A percentile compares a stretch with the other conserved stretches of the same genome.
These are phyloP conservation scores for Musca vetustissima DNA, from an alignment of 1,140 invertebrate genomes.

Conservation along the genomic window DNA sequence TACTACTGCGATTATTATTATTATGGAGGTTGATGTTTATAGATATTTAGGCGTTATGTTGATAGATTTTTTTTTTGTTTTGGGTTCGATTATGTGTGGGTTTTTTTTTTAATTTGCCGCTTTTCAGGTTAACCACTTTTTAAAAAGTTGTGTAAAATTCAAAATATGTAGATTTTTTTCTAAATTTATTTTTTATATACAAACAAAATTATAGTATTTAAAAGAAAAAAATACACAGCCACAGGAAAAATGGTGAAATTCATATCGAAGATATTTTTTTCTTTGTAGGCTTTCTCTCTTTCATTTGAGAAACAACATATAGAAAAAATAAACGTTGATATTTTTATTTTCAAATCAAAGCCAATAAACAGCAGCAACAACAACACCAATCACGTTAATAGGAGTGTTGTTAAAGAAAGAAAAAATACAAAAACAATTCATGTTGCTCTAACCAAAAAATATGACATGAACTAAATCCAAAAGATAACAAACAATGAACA, in stretches of 20 bases:
- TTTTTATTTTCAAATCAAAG: background rate
- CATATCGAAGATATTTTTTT: conserved; percentile 1
- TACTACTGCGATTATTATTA: no score
- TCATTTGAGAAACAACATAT: background rate
- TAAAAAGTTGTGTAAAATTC: background rate
- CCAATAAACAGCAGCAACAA: conserved; percentile 1
- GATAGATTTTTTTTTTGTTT: conserved; percentile 15
- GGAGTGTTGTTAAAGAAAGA: background rate
- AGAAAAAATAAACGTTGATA: conserved; percentile 1
- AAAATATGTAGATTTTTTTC: no score
- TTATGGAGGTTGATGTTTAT: conserved; percentile 1
- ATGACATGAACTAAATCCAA: conserved; percentile 22
- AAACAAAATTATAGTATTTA: no score
- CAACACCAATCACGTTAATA: conserved; percentile 5
- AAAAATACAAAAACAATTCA: conserved; percentile 9
- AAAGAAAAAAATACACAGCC: no score
- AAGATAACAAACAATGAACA: conserved; percentile 16
- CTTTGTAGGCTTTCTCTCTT: conserved; percentile 14
- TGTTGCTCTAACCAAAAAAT: conserved; percentile 17
- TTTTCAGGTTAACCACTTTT: conserved; percentile 15
- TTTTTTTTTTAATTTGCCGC: background rate
- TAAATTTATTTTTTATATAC: no score
- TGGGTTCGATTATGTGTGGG: background rate
- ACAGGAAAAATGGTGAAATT: background rate
- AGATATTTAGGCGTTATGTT: conserved; percentile 12